Evolutionary conservation across 2,888 invertebrate genomes (phyloP), one percentile per base, ranked within the genome.

Genomic region (Linhomoeus sp.): DNA sequence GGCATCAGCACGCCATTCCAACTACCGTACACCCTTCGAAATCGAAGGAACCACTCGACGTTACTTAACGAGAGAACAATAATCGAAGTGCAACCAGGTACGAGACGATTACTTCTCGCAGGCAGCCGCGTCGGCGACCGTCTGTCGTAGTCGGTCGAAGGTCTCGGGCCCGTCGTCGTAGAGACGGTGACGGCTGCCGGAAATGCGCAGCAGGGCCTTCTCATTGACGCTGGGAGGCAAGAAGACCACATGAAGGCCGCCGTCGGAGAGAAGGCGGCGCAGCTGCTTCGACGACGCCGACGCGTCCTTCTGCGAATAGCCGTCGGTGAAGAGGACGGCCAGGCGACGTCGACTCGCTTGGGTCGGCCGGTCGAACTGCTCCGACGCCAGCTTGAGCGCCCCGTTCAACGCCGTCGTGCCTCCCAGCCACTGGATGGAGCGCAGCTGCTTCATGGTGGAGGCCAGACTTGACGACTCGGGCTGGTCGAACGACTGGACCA

Each of bases 251-350:
- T 25, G 26, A 26, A 45, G 22, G n/a, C 24, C 23, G 7, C 19
- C 39, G 14, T n/a, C 15, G 7, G 29, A 29, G 39, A 20, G 39
- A 3, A 25, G 39, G n/a, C 37, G 37, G 25, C 38, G 47, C 29
- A 29, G 47, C 48, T 22, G 33, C 1, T 49, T 47, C 3, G 55
- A 49, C 38, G 42, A 43, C 42, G 51, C 44, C 1, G 52, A 47
- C n/a, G 49, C 17, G 3, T 43, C 35, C 52, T 51, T 52, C 5
- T 38, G 40, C 43, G 51, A 51, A 41, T 49, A 51, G n/a, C 51
- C 49, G 43, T 55, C 49, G 12, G 54, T 59, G 37, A 60, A 58
- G 2, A 56, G 56, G 5, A 59, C 43, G 26, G 60, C 47, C 20
- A 59, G 54, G 5, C 51, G 48, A 22, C 58, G 42, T 7, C 56